These are phyloP conservation scores for Magallana angulata DNA, from an alignment of 1,140 invertebrate species.

Conservation along the genomic window DNA sequence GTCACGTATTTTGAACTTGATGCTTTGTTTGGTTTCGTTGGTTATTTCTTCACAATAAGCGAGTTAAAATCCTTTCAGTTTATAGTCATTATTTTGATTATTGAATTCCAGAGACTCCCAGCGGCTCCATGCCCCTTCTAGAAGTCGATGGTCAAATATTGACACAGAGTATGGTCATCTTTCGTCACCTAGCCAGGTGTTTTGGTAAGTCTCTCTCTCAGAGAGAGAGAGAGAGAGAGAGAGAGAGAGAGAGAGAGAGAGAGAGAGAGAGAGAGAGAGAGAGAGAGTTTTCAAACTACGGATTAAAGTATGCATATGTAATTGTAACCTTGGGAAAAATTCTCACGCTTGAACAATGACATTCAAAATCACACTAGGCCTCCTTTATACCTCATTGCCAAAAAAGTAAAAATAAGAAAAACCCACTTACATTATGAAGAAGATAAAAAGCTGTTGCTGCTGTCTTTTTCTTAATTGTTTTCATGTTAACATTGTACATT, in stretches of 20 bases:
- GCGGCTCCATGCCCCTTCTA: background rate
- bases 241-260: background rate
- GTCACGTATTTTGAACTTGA: too few species aligned
- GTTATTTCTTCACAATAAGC: too few species aligned
- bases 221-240: background rate
- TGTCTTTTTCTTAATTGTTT: too few species aligned
- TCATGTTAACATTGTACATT: too few species aligned
- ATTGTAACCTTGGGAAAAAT: background rate
- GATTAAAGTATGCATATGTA: background rate
- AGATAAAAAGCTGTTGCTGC: too few species aligned
- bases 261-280: background rate
- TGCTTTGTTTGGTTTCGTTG: too few species aligned
- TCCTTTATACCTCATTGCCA: too few species aligned
- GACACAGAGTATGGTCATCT: conserved; percentile 31
- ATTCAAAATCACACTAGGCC: too few species aligned
- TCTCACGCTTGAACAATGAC: too few species aligned
- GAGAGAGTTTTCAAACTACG: background rate
- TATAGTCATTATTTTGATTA: background rate
- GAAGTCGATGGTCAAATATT: background rate
- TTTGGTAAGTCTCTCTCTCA: background rate
- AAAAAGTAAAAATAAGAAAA: too few species aligned
- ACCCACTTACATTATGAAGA: too few species aligned
- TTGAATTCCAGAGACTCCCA: conserved; percentile 5
- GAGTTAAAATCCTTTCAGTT: too few species aligned
- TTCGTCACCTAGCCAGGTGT: background rate